phyloP scores from a whole-genome alignment of 2,797 vertebrate genomes.

The Poeciliopsis turneri region DNA sequence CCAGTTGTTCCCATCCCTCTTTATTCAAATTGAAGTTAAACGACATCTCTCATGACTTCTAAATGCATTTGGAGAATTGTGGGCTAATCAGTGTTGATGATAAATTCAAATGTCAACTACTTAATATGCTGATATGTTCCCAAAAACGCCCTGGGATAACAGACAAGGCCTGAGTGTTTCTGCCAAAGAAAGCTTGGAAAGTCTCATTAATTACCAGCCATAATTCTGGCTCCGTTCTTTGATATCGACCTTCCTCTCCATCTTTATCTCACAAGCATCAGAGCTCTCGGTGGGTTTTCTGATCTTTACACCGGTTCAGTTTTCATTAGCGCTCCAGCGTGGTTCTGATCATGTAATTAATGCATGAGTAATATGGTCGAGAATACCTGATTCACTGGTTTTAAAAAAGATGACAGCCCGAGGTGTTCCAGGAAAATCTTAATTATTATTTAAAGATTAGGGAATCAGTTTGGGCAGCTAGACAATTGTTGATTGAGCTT shows the following conservation, averaged over 20 bases:
- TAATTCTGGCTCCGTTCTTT: conserved; percentile 51
- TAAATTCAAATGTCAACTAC: conserved; percentile 53
- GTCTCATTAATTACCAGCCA: conserved; percentile 48
- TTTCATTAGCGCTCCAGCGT: conserved; percentile 26
- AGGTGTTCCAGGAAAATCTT: not conserved
- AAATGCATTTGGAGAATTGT: conserved; percentile 22
- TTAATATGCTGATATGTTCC: conserved; percentile 55
- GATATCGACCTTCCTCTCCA: conserved; percentile 41
- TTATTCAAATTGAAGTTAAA: conserved; percentile 42
- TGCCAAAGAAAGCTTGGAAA: conserved; percentile 48
- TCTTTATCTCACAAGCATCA: conserved; percentile 41
- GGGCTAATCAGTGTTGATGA: conserved; percentile 50
- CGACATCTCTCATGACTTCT: conserved; percentile 43
- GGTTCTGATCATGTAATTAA: conserved; percentile 29
- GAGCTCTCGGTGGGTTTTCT: conserved; percentile 18
- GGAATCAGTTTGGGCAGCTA: not conserved
- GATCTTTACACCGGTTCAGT: conserved; percentile 27
- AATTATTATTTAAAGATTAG: not conserved
- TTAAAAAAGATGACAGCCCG: not conserved
- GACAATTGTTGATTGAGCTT: not conserved
- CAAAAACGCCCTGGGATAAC: conserved; percentile 27
- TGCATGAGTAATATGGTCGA: not conserved
- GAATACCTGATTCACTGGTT: conserved; percentile 13
- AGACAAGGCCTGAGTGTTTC: conserved; percentile 45
- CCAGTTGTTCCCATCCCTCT: conserved; percentile 12